Percentiles rank a stretch among this genome's conserved stretches.
phyloP scores from a whole-genome alignment of 2,888 invertebrate genomes.

The Saturnia japonica region DNA sequence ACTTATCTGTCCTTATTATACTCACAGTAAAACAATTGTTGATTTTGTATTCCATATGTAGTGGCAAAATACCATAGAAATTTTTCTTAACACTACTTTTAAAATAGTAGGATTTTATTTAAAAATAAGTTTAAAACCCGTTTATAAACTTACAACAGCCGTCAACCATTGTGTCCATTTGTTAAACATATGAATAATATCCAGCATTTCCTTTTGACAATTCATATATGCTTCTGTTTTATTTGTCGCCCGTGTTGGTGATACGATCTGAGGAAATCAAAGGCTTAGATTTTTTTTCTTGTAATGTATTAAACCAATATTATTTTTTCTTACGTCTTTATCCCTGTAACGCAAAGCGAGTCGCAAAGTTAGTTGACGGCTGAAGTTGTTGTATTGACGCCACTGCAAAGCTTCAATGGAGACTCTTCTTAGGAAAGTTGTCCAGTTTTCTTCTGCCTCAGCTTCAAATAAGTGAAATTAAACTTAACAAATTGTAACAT shows the following conservation, averaged over 20 bases:
- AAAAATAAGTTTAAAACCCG: neutral
- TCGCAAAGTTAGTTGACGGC: slow-evolving; percentile 56
- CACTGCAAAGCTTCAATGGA: slow-evolving; percentile 66
- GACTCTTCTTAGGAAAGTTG: slow-evolving; percentile 52
- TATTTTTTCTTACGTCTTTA: slow-evolving; percentile 50
- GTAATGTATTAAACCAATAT: neutral
- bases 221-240: slow-evolving; percentile 55
- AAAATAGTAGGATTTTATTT: neutral
- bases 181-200: slow-evolving; percentile 65
- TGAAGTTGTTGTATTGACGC: slow-evolving; percentile 71
- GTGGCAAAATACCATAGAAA: too few relatives aligned
- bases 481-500: neutral
- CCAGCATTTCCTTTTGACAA: slow-evolving; percentile 63
- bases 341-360: slow-evolving; percentile 59
- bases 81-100: neutral
- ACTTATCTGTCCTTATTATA: too few relatives aligned
- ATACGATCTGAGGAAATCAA: slow-evolving; percentile 51
- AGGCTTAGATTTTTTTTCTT: neutral
- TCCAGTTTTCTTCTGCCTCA: slow-evolving; percentile 51
- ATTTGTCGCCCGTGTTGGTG: slow-evolving; percentile 54
- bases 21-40: too few relatives aligned
- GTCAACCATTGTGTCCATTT: slow-evolving; percentile 70
- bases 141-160: slow-evolving; percentile 51
- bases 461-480: slow-evolving; percentile 31
- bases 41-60: too few relatives aligned